Evolutionary conservation across 2,888 invertebrate genomes (phyloP).

Genomic region (Eueremaeus valkanovi): DNA sequence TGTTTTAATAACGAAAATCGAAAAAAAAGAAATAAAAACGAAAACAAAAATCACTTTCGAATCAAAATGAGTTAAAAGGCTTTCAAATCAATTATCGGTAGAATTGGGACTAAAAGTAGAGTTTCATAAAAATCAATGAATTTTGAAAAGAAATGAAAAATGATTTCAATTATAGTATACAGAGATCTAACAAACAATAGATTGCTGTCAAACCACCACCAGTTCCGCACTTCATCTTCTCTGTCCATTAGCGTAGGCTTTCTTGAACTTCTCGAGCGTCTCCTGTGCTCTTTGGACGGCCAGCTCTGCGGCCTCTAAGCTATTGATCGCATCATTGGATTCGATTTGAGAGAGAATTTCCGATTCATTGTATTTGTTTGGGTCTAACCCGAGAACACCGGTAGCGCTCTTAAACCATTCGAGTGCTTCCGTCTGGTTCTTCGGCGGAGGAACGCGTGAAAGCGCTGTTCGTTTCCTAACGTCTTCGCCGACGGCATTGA

Average conservation of each 20-base stretch:
- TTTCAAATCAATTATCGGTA: neutral
- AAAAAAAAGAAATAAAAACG: neutral
- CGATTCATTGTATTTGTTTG: slow-evolving; percentile 41
- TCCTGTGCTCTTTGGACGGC: slow-evolving; percentile 23
- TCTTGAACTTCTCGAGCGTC: slow-evolving; percentile 18
- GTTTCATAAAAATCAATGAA: neutral
- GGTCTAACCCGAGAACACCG: slow-evolving; percentile 44
- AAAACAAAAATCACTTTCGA: neutral
- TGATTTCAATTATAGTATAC: neutral
- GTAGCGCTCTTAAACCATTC: slow-evolving; percentile 45
- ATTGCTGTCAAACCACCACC: neutral
- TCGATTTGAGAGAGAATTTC: neutral
- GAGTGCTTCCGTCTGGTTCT: slow-evolving; percentile 44
- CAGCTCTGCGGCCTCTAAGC: slow-evolving; percentile 18
- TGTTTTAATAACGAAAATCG: neutral
- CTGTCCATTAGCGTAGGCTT: slow-evolving; percentile 6
- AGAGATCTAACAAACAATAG: neutral
- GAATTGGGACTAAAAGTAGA: neutral
- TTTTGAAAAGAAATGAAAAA: neutral
- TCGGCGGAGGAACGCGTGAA: slow-evolving; percentile 43
- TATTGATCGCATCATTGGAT: slow-evolving; percentile 12
- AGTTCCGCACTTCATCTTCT: neutral
- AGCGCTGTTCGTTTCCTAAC: slow-evolving; percentile 42
- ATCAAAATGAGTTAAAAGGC: neutral
- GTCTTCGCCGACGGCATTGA: neutral